Evolutionary conservation across 2,888 invertebrate genomes (phyloP).

Genomic region (Patella caerulea): DNA sequence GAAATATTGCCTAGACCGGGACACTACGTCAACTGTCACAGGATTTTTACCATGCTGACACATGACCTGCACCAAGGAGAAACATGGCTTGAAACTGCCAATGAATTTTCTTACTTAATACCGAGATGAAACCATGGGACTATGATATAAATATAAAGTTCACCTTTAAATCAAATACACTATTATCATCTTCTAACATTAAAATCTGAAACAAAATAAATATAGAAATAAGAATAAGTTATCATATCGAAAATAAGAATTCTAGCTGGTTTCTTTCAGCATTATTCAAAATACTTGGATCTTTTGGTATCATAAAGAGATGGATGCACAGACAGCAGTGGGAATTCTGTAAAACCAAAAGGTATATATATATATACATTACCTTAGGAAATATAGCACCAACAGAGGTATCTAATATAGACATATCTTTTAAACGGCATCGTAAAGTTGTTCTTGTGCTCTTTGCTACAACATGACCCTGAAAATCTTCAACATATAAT

Average conservation of each 20-base stretch:
- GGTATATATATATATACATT: constrained; percentile 36
- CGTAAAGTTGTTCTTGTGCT: constrained; percentile 83
- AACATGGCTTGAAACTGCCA: no score
- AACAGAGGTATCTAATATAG: constrained; percentile 82
- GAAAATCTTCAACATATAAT: constrained; percentile 73
- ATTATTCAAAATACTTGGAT: neutral
- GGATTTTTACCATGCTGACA: no score
- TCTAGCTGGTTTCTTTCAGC: neutral
- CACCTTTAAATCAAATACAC: constrained; percentile 82
- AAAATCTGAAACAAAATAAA: constrained; percentile 75
- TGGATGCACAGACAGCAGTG: no score
- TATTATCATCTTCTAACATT: constrained; percentile 85
- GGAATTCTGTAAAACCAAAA: neutral
- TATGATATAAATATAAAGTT: constrained; percentile 20
- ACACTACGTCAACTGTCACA: no score
- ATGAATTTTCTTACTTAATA: no score
- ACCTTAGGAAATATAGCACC: constrained; percentile 84
- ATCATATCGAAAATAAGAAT: constrained; percentile 27
- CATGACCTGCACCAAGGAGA: no score
- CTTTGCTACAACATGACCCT: constrained; percentile 84
- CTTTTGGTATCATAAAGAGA: no score
- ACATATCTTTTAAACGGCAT: constrained; percentile 79
- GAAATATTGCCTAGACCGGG: no score
- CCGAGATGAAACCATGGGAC: no score
- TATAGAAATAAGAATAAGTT: neutral